Evolutionary conservation across 2,797 vertebrate genomes (phyloP).

Genomic region (Sarcoramphus papa): DNA sequence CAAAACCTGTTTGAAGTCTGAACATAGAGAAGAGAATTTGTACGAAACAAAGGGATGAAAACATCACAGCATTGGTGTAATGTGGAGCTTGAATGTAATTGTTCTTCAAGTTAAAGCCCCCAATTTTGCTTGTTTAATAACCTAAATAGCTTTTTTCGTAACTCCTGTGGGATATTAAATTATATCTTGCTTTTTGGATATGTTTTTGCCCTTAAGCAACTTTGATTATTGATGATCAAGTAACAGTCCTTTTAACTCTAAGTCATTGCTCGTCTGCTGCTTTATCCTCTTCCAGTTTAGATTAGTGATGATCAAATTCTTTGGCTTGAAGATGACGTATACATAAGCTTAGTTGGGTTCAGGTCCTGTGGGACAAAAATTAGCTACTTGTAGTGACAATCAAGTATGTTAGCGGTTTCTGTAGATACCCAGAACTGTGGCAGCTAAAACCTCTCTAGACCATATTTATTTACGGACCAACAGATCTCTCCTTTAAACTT

Average conservation of each 20-base stretch:
- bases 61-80: background rate
- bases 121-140: background rate
- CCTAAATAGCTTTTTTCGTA: background rate
- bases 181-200: background rate
- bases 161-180: background rate
- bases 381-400: background rate
- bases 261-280: background rate
- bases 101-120: background rate
- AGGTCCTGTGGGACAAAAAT: background rate
- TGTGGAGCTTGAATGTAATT: background rate
- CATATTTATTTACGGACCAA: background rate
- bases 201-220: background rate
- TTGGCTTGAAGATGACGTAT: background rate
- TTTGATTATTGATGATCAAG: background rate
- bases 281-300: background rate
- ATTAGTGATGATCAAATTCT: background rate
- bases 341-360: background rate
- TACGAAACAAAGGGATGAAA: background rate
- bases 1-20: background rate
- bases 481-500: background rate
- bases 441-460: background rate
- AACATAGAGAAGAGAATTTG: rapidly evolving
- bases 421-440: background rate
- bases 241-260: background rate
- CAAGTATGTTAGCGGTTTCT: background rate